phyloP scores from a whole-genome alignment of 1,140 invertebrate species.

The Campoletis sonorensis region DNA sequence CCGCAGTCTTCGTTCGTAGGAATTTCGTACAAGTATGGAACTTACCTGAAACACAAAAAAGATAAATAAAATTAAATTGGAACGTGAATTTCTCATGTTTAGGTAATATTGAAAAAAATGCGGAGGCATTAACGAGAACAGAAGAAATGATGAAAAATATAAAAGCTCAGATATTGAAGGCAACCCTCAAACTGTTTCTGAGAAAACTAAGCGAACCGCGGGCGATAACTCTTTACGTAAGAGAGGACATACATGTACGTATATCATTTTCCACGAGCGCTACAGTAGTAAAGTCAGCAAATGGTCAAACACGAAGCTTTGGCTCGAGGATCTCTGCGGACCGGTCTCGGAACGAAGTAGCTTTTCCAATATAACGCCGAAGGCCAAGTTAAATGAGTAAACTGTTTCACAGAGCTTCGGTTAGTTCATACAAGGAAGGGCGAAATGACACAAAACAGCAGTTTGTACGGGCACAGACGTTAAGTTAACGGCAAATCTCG shows the following conservation, averaged over 20 bases:
- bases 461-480: not conserved
- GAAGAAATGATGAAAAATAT: not conserved
- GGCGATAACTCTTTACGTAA: not conserved
- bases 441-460: not conserved
- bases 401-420: conserved; percentile 14
- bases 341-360: not conserved
- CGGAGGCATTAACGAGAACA: not conserved
- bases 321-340: not conserved
- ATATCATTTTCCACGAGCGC: not conserved
- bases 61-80: not conserved
- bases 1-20: not conserved
- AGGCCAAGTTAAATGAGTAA: conserved; percentile 2
- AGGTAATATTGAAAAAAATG: not conserved
- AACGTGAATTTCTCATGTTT: not conserved
- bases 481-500: not conserved
- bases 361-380: not conserved
- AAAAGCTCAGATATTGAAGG: no score
- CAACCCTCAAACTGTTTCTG: no score
- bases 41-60: conserved; percentile 34
- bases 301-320: conserved; percentile 12
- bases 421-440: not conserved
- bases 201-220: not conserved
- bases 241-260: not conserved
- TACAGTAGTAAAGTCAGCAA: conserved; percentile 2
- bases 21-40: not conserved